Percentiles rank a stretch among this genome's conserved stretches.
phyloP scores from a whole-genome alignment of 2,797 vertebrate genomes.

The Enteromius radiatus region DNA sequence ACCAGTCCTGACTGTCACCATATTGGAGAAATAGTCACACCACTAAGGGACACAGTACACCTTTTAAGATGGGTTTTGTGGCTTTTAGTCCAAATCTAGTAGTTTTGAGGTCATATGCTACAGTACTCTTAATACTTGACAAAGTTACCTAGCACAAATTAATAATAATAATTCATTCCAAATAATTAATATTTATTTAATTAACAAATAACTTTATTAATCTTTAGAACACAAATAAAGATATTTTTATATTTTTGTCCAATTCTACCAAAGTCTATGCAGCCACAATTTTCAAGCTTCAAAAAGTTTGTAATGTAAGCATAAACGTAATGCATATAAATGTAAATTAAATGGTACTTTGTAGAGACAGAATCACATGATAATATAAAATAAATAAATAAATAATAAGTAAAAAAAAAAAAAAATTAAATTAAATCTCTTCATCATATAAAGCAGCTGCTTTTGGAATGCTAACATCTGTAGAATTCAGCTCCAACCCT shows the following conservation, averaged over 20 bases:
- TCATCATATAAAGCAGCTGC: no score
- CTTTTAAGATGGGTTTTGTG: background rate
- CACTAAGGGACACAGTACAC: conserved; percentile 63
- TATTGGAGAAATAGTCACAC: conserved; percentile 41
- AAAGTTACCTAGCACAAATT: background rate
- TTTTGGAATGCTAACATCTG: background rate
- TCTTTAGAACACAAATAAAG: background rate
- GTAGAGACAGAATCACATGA: background rate
- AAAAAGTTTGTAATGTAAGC: background rate
- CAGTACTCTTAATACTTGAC: background rate
- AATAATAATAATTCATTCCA: background rate
- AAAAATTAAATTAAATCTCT: no score
- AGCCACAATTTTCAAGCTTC: background rate
- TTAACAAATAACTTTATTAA: background rate
- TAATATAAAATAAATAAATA: background rate
- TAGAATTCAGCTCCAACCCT: background rate
- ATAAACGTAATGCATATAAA: background rate
- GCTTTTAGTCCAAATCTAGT: background rate
- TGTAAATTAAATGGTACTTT: background rate
- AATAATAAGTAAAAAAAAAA: no score
- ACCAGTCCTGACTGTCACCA: background rate
- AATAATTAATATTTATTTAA: background rate
- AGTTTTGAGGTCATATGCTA: background rate
- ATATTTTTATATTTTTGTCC: background rate
- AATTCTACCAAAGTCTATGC: background rate